Evolutionary conservation across 2,888 invertebrate genomes (phyloP).

Genomic region (Agriotes lineatus): DNA sequence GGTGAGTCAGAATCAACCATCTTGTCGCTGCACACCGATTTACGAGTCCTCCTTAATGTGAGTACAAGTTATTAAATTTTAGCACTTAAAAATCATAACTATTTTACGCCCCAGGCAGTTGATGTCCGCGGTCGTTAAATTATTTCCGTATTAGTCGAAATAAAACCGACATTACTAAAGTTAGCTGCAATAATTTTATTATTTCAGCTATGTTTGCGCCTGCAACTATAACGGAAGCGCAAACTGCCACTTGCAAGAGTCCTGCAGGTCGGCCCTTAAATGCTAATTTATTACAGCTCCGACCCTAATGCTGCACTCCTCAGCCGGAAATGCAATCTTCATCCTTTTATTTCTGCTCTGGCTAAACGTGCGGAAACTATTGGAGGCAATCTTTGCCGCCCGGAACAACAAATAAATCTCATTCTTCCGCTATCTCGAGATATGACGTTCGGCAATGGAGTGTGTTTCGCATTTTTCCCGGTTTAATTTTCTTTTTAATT

Average conservation of each 20-base stretch:
- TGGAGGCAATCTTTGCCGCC: slow-evolving; percentile 18
- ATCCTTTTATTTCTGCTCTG: slow-evolving; percentile 3
- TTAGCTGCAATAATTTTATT: slow-evolving; percentile 17
- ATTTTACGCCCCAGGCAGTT: slow-evolving; percentile 6
- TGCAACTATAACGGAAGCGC: neutral
- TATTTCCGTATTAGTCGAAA: slow-evolving; percentile 30
- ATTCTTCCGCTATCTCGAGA: neutral
- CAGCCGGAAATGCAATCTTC: neutral
- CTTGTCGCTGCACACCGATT: too few species aligned
- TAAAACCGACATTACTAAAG: slow-evolving; percentile 31
- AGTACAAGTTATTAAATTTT: too few species aligned
- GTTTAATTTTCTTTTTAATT: slow-evolving; percentile 18
- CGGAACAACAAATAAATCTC: slow-evolving; percentile 25
- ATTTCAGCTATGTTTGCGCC: slow-evolving; percentile 10
- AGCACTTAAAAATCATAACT: too few species aligned
- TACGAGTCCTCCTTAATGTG: too few species aligned
- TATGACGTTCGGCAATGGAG: slow-evolving; percentile 14
- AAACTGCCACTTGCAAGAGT: neutral
- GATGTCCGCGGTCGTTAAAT: slow-evolving; percentile 10
- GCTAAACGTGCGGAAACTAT: slow-evolving; percentile 27
- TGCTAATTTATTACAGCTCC: too few species aligned
- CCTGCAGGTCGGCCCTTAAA: too few species aligned
- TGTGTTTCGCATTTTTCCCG: slow-evolving; percentile 7
- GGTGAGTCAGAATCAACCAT: too few species aligned
- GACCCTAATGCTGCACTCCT: too few species aligned